phyloP scores from a whole-genome alignment of 2,888 invertebrate genomes.

The Pyrocoelia pectoralis region DNA sequence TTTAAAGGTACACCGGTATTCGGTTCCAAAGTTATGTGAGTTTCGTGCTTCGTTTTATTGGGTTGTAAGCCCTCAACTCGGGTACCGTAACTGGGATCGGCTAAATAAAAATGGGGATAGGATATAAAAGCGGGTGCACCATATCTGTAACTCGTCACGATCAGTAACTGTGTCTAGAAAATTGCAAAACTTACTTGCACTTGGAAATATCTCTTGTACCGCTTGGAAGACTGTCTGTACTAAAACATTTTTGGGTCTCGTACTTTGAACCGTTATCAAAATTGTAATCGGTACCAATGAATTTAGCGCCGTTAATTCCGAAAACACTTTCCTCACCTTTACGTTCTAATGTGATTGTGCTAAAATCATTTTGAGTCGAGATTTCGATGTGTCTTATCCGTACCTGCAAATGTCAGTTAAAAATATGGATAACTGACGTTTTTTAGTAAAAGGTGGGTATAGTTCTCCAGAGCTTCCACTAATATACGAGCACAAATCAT shows the following conservation, averaged over 20 bases:
- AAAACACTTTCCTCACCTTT: slow-evolving; percentile 56
- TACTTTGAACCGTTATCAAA: slow-evolving; percentile 77
- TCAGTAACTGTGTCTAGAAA: not conserved
- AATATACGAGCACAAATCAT: slow-evolving; percentile 70
- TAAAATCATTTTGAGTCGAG: not conserved
- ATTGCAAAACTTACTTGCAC: slow-evolving; percentile 61
- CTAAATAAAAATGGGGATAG: slow-evolving; percentile 82
- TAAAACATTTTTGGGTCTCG: slow-evolving; percentile 72
- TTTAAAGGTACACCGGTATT: slow-evolving; percentile 79
- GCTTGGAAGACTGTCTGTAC: slow-evolving; percentile 57
- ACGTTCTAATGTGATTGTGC: slow-evolving; percentile 47
- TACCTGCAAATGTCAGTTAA: slow-evolving; percentile 82
- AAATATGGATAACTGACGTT: slow-evolving; percentile 71
- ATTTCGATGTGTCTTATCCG: too few relatives aligned
- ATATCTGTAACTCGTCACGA: slow-evolving; percentile 63
- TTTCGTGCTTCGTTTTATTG: slow-evolving; percentile 68
- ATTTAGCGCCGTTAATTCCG: slow-evolving; percentile 64
- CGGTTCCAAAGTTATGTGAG: slow-evolving; percentile 75
- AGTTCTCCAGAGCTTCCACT: slow-evolving; percentile 82
- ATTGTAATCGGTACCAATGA: slow-evolving; percentile 66
- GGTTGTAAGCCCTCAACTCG: slow-evolving; percentile 75
- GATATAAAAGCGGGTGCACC: slow-evolving; percentile 86
- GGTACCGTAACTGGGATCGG: slow-evolving; percentile 70
- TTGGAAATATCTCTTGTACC: slow-evolving; percentile 77
- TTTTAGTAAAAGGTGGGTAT: slow-evolving; percentile 74